Conservation (phyloP, 1,140 invertebrate species). For the Octopus sinensis region DNA sequence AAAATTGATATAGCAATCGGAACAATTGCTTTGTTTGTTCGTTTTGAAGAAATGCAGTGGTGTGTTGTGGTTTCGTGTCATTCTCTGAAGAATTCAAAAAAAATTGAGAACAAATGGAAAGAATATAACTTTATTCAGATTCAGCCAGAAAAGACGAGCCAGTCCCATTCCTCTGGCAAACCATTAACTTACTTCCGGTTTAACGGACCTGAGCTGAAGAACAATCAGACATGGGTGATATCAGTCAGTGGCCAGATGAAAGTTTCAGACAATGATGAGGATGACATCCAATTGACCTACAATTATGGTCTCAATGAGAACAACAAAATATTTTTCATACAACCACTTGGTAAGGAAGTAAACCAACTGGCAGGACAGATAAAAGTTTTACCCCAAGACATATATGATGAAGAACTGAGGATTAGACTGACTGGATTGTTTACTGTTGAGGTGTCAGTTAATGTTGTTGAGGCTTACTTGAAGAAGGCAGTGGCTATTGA, state of each 20-base stretch:
- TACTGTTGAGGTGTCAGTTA: neutral
- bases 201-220: constrained; percentile 30
- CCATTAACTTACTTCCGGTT: neutral
- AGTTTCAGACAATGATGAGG: constrained; percentile 25
- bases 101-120: constrained; percentile 25
- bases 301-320: constrained; percentile 39
- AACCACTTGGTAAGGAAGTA: constrained; percentile 41
- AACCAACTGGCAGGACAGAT: constrained; percentile 33
- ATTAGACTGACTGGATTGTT: neutral
- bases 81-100: constrained; percentile 21
- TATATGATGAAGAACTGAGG: constrained; percentile 14
- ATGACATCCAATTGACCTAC: constrained; percentile 41
- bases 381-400: constrained; percentile 35
- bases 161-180: neutral
- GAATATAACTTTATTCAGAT: neutral
- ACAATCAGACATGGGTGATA: constrained; percentile 39
- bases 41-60: constrained; percentile 49
- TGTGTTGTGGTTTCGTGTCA: constrained; percentile 42
- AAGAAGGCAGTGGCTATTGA: no score
- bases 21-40: constrained; percentile 46
- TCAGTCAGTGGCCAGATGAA: constrained; percentile 37
- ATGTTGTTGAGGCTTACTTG: neutral
- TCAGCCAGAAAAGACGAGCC: neutral
- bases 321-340: constrained; percentile 42
- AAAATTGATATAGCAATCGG: constrained; percentile 38